Base-by-base conservation (phyloP, 1,140 invertebrate species). In the Dendrolimus punctatus region DNA sequence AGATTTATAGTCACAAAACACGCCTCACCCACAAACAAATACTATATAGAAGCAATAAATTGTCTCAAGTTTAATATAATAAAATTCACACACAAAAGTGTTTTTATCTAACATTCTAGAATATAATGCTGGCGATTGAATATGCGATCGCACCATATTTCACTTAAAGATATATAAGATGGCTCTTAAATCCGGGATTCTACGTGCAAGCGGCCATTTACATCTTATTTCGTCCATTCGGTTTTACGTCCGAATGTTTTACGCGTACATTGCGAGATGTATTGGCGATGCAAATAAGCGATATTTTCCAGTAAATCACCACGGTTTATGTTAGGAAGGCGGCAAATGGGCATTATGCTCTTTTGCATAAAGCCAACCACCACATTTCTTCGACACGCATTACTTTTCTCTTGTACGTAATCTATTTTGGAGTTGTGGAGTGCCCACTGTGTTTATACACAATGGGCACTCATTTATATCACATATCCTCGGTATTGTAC, bases 211-310 rank as follows among this genome's bases (percentile, higher is more conserved):
- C 64, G 58, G 53, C 71, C 64, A 71, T 76, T 76, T 70, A 74
- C 74, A 72, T 75, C 65, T 78, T 76, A 73, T 76, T 73, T 69
- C 71, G 71, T 71, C 71, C 75, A 71, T 72, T 73, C 63, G 55
- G 61, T 74, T 76, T 77, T 73, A 74, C 62, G 68, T 67, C 64
- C 64, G 62, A 65, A 71, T 70, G 68, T 73, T 75, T 82, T 73
- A 73, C 60, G 62, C 46, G 55, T 60, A 58, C 62, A 68, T 56
- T 57, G 60, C 53, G 54, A 76, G 67, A 82, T 67, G 70, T 74
- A 76, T 80, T 68, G 73, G 64, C 64, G 60, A 74, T 77, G 72
- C 76, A 79, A 82, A 82, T 82, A 80, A 76, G 76, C 71, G 58
- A 63, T 75, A 73, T 80, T 74, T 74, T 72, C 62, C 57, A 73